These are phyloP conservation scores for Bruchidius siliquastri DNA, from an alignment of 2,888 invertebrate species.

Conservation along the genomic window DNA sequence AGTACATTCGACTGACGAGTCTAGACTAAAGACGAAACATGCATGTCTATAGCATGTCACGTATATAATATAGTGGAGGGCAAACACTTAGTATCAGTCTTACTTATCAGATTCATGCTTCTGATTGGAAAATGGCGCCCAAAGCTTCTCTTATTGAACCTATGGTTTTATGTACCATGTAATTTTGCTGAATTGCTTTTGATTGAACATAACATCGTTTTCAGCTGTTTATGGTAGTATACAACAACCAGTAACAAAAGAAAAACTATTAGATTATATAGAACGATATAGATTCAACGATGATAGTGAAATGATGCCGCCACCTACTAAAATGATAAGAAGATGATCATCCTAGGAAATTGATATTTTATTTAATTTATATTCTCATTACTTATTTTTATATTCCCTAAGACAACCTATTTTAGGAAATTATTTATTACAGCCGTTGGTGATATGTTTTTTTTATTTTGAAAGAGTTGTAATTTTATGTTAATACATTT, in stretches of 20 bases:
- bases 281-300: slow-evolving; percentile 60
- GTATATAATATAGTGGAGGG: too few species aligned
- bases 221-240: slow-evolving; percentile 82
- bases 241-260: slow-evolving; percentile 77
- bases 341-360: slow-evolving; percentile 37
- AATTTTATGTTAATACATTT: neutral
- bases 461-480: neutral
- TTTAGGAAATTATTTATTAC: neutral
- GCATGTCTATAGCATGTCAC: too few species aligned
- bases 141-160: too few species aligned
- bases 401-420: neutral
- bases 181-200: neutral
- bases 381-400: neutral
- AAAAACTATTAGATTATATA: slow-evolving; percentile 71
- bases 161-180: too few species aligned
- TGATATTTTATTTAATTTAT: neutral
- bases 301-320: slow-evolving; percentile 69
- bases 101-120: too few species aligned
- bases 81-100: too few species aligned
- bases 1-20: too few species aligned
- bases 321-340: slow-evolving; percentile 54
- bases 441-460: neutral
- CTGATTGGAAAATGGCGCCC: too few species aligned
- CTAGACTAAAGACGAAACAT: too few species aligned
- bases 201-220: slow-evolving; percentile 31